A percentile compares a stretch with the other conserved stretches of the same genome.
phyloP scores from a whole-genome alignment of 2,888 invertebrate species.

The Pheosia gnoma region DNA sequence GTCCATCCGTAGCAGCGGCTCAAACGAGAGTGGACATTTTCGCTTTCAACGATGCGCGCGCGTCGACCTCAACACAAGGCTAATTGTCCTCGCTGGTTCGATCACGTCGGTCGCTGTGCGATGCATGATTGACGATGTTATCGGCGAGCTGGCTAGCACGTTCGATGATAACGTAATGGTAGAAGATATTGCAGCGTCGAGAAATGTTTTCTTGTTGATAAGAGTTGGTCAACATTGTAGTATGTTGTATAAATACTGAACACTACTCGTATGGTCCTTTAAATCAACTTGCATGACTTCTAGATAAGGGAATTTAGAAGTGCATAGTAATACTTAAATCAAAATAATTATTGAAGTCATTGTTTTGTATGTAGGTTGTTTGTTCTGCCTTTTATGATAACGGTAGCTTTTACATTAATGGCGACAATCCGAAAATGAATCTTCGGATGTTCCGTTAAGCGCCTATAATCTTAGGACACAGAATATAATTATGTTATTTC shows the following conservation, averaged over 20 bases:
- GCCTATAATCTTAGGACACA: too few relatives aligned
- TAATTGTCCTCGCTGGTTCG: constrained; percentile 32
- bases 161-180: constrained; percentile 27
- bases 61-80: constrained; percentile 38
- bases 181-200: background rate
- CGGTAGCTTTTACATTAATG: too few relatives aligned
- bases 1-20: constrained; percentile 21
- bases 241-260: background rate
- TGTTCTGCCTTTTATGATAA: too few relatives aligned
- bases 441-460: too few relatives aligned
- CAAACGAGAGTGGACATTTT: constrained; percentile 32
- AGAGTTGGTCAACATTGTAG: background rate
- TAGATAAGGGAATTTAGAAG: too few relatives aligned
- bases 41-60: constrained; percentile 33
- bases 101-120: constrained; percentile 47
- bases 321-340: too few relatives aligned
- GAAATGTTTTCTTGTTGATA: constrained; percentile 6
- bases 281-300: too few relatives aligned
- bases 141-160: constrained; percentile 53
- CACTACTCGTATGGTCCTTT: too few relatives aligned
- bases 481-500: background rate
- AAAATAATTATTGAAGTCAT: too few relatives aligned
- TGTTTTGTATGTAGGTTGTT: too few relatives aligned
- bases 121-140: constrained; percentile 58
- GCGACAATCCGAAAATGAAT: too few relatives aligned